phyloP scores from a whole-genome alignment of 2,113 vertebrate genomes.

The Alouatta palliata region DNA sequence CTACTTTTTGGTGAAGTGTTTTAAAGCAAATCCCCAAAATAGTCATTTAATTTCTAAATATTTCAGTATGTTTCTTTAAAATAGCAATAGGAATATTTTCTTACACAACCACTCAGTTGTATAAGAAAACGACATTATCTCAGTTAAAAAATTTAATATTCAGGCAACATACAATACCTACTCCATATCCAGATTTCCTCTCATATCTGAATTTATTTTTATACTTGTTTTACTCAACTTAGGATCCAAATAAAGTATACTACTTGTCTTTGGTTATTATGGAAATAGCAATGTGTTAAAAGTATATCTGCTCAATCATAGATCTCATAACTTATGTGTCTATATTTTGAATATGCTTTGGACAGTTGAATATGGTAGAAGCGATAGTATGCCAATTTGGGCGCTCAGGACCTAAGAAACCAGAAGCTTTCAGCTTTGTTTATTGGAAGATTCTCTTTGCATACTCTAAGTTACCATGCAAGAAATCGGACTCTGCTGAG shows the following conservation, averaged over 20 bases:
- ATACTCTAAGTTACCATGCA: neutral
- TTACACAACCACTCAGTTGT: neutral
- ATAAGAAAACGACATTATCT: neutral
- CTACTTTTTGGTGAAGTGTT: neutral
- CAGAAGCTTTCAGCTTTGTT: neutral
- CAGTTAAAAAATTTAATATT: neutral
- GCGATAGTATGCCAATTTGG: neutral
- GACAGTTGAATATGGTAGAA: neutral
- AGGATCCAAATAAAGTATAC: neutral
- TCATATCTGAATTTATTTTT: neutral
- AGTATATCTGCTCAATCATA: neutral
- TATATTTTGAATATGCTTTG: neutral
- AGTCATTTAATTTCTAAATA: neutral
- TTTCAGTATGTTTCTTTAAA: neutral
- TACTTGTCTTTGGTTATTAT: neutral
- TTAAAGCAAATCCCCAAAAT: neutral
- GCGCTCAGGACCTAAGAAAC: neutral
- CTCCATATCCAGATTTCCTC: neutral
- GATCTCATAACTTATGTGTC: neutral
- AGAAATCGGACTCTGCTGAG: neutral
- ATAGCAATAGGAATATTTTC: neutral
- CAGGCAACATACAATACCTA: neutral
- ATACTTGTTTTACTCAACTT: neutral
- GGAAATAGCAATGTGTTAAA: neutral
- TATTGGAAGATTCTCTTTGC: neutral